A percentile compares a stretch with the other conserved stretches of the same genome.
phyloP scores from a whole-genome alignment of 1,140 invertebrate species.

The Megalopta genalis region DNA sequence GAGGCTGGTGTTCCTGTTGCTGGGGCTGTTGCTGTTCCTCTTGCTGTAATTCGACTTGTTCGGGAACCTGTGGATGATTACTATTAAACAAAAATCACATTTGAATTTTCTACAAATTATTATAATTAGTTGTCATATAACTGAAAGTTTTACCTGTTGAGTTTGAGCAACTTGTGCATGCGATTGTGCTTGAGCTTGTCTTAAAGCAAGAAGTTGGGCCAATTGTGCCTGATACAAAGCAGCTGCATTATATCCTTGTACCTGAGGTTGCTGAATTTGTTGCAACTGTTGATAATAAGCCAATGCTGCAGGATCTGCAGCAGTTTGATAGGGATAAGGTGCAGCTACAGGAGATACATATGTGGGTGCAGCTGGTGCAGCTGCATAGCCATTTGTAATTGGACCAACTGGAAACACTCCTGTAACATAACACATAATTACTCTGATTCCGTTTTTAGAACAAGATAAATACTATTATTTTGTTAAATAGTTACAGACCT shows the following conservation, averaged over 20 bases:
- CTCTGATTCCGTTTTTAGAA: constrained; percentile 1
- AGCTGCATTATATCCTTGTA: constrained; percentile 43
- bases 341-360: constrained; percentile 14
- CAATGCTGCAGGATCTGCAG: constrained; percentile 50
- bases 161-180: constrained; percentile 38
- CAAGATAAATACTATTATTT: not conserved
- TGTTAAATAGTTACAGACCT: constrained; percentile 51
- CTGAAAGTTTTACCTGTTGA: constrained; percentile 42
- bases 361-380: constrained; percentile 16
- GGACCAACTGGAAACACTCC: constrained; percentile 57
- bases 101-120: constrained; percentile 5
- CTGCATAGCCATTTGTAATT: constrained; percentile 49
- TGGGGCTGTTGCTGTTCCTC: constrained; percentile 49
- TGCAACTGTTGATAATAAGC: constrained; percentile 66
- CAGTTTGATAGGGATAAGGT: constrained; percentile 40
- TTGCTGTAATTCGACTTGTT: constrained; percentile 60
- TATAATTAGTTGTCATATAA: no score
- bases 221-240: constrained; percentile 60
- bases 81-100: constrained; percentile 53
- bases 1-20: constrained; percentile 47
- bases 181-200: constrained; percentile 55
- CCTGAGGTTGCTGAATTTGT: constrained; percentile 59
- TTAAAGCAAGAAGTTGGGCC: constrained; percentile 58
- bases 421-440: not conserved
- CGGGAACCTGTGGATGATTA: constrained; percentile 57